phyloP scores from a whole-genome alignment of 2,888 invertebrate species.

The Brachyptera putata region DNA sequence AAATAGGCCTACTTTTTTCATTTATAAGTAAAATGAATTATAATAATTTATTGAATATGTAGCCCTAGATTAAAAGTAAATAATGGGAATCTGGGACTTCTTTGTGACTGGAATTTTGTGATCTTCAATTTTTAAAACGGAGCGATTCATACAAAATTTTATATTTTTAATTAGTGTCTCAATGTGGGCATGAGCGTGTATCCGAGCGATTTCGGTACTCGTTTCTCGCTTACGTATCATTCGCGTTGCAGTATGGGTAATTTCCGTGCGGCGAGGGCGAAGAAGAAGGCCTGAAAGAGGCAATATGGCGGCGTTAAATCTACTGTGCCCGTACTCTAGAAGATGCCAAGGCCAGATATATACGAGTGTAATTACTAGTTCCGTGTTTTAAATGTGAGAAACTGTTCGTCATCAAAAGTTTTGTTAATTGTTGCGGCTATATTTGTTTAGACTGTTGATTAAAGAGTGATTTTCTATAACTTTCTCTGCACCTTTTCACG shows the following conservation, averaged over 20 bases:
- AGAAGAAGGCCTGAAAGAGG: slow-evolving; percentile 29
- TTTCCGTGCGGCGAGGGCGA: slow-evolving; percentile 22
- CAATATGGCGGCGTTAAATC: slow-evolving; percentile 32
- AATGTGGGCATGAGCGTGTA: slow-evolving; percentile 32
- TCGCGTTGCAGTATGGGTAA: slow-evolving; percentile 35
- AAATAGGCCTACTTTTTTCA: too few relatives aligned
- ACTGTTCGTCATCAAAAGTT: too few relatives aligned
- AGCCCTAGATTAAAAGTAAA: too few relatives aligned
- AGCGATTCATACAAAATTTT: too few relatives aligned
- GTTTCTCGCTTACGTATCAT: slow-evolving; percentile 34
- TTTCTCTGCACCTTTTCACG: slow-evolving; percentile 12
- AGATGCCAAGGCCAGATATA: neutral
- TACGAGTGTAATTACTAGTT: neutral
- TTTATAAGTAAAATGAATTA: too few relatives aligned
- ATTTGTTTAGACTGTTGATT: neutral
- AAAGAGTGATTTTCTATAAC: neutral
- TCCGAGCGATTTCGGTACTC: slow-evolving; percentile 32
- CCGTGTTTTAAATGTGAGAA: neutral
- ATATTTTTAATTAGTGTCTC: too few relatives aligned
- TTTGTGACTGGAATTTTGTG: too few relatives aligned
- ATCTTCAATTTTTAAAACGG: too few relatives aligned
- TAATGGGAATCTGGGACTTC: too few relatives aligned
- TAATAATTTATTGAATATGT: too few relatives aligned
- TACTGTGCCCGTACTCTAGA: neutral
- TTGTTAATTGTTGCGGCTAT: neutral